Evolutionary conservation across 2,113 vertebrate genomes (phyloP).

Genomic region (Lepisosteus oculatus): DNA sequence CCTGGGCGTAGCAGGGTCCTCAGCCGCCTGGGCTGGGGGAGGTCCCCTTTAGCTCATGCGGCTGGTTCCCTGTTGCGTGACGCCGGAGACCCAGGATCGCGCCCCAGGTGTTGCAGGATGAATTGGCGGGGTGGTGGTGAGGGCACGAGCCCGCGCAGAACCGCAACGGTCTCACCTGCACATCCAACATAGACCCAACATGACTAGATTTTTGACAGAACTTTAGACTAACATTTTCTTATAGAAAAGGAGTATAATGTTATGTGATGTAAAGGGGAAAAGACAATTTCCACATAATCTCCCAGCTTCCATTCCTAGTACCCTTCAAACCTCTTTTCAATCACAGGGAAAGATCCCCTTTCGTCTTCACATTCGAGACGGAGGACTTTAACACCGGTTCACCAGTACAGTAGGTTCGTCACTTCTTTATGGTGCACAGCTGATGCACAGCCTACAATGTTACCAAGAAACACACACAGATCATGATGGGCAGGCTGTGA

Average conservation of each 20-base stretch:
- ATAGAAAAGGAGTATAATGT: not conserved
- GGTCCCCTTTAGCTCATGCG: too few relatives aligned
- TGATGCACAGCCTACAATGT: constrained; percentile 83
- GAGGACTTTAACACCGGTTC: constrained; percentile 86
- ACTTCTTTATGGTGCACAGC: constrained; percentile 77
- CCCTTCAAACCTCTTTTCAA: not conserved
- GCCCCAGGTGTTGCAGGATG: too few relatives aligned
- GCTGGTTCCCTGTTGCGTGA: too few relatives aligned
- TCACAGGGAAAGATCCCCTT: constrained; percentile 78
- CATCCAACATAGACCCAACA: not conserved
- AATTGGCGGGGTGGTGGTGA: too few relatives aligned
- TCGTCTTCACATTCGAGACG: constrained; percentile 91
- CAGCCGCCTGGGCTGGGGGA: too few relatives aligned
- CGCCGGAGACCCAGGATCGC: too few relatives aligned
- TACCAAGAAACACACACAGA: constrained; percentile 68
- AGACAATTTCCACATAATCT: not conserved
- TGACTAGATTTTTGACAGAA: not conserved
- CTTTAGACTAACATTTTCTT: not conserved
- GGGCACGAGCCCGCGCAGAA: too few relatives aligned
- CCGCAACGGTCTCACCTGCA: too few relatives aligned
- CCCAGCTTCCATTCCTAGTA: not conserved
- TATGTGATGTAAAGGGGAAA: not conserved
- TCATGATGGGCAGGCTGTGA: constrained; percentile 75
- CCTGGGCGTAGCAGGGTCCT: too few relatives aligned
- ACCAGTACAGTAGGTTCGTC: constrained; percentile 73